Conservation (phyloP, 2,888 invertebrate genomes). For the Catocala fraxini region DNA sequence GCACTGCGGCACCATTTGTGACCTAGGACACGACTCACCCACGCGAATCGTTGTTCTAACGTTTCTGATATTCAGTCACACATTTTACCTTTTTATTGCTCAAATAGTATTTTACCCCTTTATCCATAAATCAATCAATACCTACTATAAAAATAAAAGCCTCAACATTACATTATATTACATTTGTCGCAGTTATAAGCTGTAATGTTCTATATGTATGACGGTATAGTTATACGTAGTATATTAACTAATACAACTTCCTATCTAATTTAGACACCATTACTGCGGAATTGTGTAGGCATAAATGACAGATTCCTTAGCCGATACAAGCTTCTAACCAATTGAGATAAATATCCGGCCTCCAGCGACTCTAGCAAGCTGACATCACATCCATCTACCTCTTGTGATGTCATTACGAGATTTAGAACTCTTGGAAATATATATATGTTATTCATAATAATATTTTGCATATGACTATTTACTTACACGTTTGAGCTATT, state of each 20-base stretch:
- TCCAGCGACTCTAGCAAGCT: conserved; percentile 45
- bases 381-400: conserved; percentile 61
- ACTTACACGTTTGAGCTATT: not conserved
- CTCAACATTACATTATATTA: too few species aligned
- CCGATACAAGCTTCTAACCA: conserved; percentile 52
- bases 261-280: conserved; percentile 25
- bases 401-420: conserved; percentile 60
- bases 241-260: too few species aligned
- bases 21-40: conserved; percentile 36
- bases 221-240: too few species aligned
- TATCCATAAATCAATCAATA: not conserved
- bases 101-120: not conserved
- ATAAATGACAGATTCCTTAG: conserved; percentile 45
- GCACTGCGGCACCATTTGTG: conserved; percentile 46
- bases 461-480: conserved; percentile 4
- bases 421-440: conserved; percentile 32
- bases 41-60: conserved; percentile 15
- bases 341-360: conserved; percentile 70
- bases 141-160: too few species aligned
- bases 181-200: too few species aligned
- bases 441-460: conserved; percentile 13
- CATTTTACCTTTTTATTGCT: conserved; percentile 17
- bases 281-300: conserved; percentile 35
- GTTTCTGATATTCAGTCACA: conserved; percentile 14
- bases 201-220: too few species aligned